A percentile compares a stretch with the other conserved stretches of the same genome.
These are phyloP conservation scores for Hirtodrosophila duncani DNA, from an alignment of 2,888 invertebrate species.

Conservation along the genomic window DNA sequence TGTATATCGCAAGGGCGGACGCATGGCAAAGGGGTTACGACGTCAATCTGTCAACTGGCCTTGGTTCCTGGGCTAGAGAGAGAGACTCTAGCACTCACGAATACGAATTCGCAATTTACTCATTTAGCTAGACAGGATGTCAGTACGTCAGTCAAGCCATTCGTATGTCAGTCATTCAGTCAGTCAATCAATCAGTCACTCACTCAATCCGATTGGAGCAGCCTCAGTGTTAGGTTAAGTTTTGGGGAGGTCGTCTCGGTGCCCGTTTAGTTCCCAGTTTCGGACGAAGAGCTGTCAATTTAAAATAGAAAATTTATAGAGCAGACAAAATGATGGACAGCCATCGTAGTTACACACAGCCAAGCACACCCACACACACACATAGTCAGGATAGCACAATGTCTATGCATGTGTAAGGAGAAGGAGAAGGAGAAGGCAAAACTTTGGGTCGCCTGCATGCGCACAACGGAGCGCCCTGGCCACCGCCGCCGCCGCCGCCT, in stretches of 20 bases:
- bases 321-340: constrained; percentile 78
- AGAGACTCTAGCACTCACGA: too few species aligned
- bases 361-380: background rate
- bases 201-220: constrained; percentile 48
- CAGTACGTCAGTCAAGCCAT: constrained; percentile 42
- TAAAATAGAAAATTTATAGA: constrained; percentile 77
- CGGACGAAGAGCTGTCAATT: constrained; percentile 76
- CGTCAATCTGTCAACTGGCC: constrained; percentile 68
- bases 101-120: too few species aligned
- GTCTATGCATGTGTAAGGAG: constrained; percentile 21
- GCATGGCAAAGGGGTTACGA: constrained; percentile 23
- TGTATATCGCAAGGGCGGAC: constrained; percentile 8
- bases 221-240: constrained; percentile 1
- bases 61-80: too few species aligned
- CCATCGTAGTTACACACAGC: constrained; percentile 61
- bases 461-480: constrained; percentile 35
- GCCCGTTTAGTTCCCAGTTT: constrained; percentile 71
- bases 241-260: constrained; percentile 52
- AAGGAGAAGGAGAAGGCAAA: background rate
- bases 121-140: constrained; percentile 72
- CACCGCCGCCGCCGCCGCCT: background rate
- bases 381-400: too few species aligned
- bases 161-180: constrained; percentile 4
- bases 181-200: too few species aligned
- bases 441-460: constrained; percentile 25